A percentile compares a stretch with the other conserved stretches of the same genome.
Evolutionary conservation across 2,797 vertebrate species (phyloP).

Genomic region (Nyctalus aviator): DNA sequence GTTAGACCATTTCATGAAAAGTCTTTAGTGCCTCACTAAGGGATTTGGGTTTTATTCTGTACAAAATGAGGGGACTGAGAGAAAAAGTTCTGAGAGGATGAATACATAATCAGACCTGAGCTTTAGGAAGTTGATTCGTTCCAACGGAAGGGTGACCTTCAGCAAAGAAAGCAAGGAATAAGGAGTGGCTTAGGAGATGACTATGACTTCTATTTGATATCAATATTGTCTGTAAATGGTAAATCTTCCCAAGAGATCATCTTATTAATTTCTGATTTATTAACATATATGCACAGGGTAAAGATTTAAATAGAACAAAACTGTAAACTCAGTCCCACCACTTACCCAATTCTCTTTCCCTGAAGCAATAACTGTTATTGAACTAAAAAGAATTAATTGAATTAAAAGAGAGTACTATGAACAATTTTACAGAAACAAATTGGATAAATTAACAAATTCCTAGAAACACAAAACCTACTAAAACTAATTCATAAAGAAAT

Average conservation of each 20-base stretch:
- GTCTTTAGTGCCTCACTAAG: not conserved
- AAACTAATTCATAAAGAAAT: not conserved
- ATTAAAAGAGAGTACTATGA: not conserved
- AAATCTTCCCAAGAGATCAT: not conserved
- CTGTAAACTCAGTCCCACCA: not conserved
- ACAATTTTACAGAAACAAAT: not conserved
- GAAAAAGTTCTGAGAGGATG: not conserved
- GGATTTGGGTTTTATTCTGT: not conserved
- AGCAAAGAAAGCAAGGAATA: not conserved
- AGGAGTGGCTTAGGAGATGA: not conserved
- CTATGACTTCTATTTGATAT: not conserved
- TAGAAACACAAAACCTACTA: not conserved
- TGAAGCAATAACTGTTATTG: not conserved
- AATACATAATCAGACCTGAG: not conserved
- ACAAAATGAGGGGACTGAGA: not conserved
- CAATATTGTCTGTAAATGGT: not conserved
- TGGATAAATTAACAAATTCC: not conserved
- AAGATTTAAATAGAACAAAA: constrained; percentile 22
- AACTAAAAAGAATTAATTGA: not conserved
- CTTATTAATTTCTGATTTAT: constrained; percentile 9
- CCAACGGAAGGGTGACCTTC: not conserved
- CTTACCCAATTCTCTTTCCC: not conserved
- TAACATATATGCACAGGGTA: not conserved
- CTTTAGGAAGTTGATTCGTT: not conserved
- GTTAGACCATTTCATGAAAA: not conserved